Conservation (phyloP, 2,888 invertebrate species). For the Torymus texanus region DNA sequence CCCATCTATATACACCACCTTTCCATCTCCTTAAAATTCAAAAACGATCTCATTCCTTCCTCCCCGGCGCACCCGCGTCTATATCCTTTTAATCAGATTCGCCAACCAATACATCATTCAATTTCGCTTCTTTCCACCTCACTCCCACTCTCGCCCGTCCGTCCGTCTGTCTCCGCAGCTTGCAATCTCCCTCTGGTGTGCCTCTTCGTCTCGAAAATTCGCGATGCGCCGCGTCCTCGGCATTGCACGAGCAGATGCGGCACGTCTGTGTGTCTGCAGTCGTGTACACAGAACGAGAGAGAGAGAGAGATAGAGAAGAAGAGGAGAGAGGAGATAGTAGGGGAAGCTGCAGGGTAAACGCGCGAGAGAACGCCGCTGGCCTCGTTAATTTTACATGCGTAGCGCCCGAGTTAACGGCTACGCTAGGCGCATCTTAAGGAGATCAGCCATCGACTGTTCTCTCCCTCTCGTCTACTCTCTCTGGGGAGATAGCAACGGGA, state of each 20-base stretch:
- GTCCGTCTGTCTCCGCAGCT: neutral
- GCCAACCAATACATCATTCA: constrained; percentile 41
- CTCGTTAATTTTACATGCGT: constrained; percentile 56
- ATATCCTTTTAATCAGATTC: constrained; percentile 49
- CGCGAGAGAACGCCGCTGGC: constrained; percentile 18
- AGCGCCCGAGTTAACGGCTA: constrained; percentile 45
- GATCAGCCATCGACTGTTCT: constrained; percentile 21
- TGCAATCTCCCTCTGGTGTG: constrained; percentile 5
- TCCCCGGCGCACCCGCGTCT: too few species aligned
- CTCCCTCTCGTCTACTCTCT: too few species aligned
- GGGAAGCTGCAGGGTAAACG: constrained; percentile 17
- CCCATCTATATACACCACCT: too few species aligned
- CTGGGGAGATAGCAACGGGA: too few species aligned
- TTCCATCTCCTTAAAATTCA: constrained; percentile 1
- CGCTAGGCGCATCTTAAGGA: constrained; percentile 50
- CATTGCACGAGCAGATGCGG: constrained; percentile 19
- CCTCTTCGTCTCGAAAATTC: constrained; percentile 49
- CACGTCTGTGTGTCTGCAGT: constrained; percentile 17
- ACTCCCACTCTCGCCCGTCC: constrained; percentile 16
- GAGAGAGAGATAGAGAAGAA: neutral
- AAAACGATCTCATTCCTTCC: neutral
- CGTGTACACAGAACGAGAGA: neutral
- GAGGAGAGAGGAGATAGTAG: too few species aligned
- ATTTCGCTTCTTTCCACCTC: constrained; percentile 33
- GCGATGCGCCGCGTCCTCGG: constrained; percentile 7